Conservation (phyloP, 2,888 invertebrate genomes). For the Papilio protenor region DNA sequence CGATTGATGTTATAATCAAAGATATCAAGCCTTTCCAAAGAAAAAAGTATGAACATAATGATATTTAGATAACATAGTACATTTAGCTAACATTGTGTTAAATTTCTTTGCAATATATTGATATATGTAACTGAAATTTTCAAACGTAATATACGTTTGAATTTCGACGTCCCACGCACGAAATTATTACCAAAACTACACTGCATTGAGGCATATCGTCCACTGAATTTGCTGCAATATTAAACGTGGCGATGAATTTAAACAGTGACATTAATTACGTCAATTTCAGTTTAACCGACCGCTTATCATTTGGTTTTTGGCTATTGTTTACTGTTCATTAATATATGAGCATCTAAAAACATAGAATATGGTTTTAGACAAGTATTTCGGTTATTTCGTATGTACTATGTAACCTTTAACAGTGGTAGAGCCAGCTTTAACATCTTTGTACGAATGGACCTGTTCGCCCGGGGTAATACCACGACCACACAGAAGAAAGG, state of each 20-base stretch:
- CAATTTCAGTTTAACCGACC: slow-evolving; percentile 7
- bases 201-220: not conserved
- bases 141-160: not conserved
- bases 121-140: not conserved
- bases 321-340: slow-evolving; percentile 12
- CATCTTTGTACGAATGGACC: no score
- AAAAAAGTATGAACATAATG: no score
- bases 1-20: not conserved
- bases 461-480: no score
- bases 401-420: not conserved
- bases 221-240: slow-evolving; percentile 18
- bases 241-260: slow-evolving; percentile 22
- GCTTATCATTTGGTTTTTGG: not conserved
- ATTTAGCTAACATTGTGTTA: not conserved
- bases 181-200: slow-evolving; percentile 1
- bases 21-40: not conserved
- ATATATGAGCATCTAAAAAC: not conserved
- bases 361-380: not conserved
- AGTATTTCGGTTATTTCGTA: not conserved
- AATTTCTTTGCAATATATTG: not conserved
- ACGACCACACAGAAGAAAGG: no score
- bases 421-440: no score
- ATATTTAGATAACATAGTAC: no score
- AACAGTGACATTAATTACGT: slow-evolving; percentile 32
- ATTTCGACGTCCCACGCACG: not conserved